Evolutionary conservation across 2,113 vertebrate species (phyloP).

Genomic region (Peromyscus leucopus): DNA sequence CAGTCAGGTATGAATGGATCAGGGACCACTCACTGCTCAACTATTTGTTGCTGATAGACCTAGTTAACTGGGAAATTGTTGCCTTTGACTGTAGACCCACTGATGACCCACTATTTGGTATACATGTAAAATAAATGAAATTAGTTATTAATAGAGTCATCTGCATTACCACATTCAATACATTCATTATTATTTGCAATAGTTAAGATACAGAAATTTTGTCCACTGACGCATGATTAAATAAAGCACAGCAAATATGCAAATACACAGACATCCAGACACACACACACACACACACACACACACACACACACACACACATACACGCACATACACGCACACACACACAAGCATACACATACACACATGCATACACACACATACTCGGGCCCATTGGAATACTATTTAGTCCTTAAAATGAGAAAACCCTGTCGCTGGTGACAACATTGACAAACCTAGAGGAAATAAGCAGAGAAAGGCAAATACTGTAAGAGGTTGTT

Average conservation of each 20-base stretch:
- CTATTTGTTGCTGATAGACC: background rate
- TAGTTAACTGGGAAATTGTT: background rate
- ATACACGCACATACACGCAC: background rate
- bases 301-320: background rate
- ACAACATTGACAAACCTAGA: background rate
- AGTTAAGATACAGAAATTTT: background rate
- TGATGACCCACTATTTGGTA: background rate
- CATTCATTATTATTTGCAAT: background rate
- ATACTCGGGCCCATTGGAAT: background rate
- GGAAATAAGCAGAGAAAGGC: background rate
- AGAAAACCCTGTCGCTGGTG: background rate
- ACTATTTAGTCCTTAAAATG: background rate
- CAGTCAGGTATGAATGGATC: background rate
- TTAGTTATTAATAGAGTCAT: background rate
- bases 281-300: background rate
- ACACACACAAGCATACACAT: background rate
- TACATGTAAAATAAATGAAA: background rate
- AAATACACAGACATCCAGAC: background rate
- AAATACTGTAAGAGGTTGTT: background rate
- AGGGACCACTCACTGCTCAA: background rate
- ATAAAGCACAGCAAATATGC: background rate
- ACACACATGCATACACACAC: background rate
- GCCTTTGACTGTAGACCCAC: background rate
- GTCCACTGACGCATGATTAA: background rate
- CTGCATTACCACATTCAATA: background rate